phyloP scores from a whole-genome alignment of 1,140 invertebrate species.

The Melanaphis sacchari region DNA sequence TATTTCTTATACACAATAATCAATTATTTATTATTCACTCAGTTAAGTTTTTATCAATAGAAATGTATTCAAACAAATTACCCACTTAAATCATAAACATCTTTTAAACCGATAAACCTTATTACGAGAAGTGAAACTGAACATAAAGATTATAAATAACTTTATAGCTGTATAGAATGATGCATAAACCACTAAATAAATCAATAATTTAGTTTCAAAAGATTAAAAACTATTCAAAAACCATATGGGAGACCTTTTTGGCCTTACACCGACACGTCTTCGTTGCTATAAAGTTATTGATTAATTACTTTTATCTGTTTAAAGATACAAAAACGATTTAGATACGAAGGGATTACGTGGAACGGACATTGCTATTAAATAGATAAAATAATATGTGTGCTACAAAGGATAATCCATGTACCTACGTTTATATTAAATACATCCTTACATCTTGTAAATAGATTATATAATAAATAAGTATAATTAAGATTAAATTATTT shows the following conservation, averaged over 20 bases:
- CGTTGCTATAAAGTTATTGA: not conserved
- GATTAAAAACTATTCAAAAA: not conserved
- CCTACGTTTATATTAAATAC: not conserved
- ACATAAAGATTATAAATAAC: not conserved
- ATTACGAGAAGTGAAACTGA: not conserved
- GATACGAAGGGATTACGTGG: not conserved
- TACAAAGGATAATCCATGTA: not conserved
- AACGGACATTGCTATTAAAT: not conserved
- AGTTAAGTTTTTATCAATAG: not conserved
- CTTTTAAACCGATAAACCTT: not conserved
- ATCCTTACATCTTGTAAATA: not conserved
- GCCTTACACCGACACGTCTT: not conserved
- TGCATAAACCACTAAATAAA: not conserved
- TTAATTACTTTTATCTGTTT: not conserved
- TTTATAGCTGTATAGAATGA: not conserved
- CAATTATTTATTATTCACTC: not conserved
- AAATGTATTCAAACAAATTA: not conserved
- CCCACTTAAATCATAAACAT: not conserved
- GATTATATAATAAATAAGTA: not conserved
- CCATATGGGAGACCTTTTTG: slow-evolving; percentile 8
- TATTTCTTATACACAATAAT: not conserved
- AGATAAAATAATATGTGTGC: not conserved
- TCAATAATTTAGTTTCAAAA: not conserved
- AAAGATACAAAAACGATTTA: not conserved
- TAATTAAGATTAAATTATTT: not conserved